Percentiles rank a stretch among this genome's conserved stretches.
These are phyloP conservation scores for Phoxinus dragarum DNA, from an alignment of 2,797 vertebrate species.

Conservation along the genomic window DNA sequence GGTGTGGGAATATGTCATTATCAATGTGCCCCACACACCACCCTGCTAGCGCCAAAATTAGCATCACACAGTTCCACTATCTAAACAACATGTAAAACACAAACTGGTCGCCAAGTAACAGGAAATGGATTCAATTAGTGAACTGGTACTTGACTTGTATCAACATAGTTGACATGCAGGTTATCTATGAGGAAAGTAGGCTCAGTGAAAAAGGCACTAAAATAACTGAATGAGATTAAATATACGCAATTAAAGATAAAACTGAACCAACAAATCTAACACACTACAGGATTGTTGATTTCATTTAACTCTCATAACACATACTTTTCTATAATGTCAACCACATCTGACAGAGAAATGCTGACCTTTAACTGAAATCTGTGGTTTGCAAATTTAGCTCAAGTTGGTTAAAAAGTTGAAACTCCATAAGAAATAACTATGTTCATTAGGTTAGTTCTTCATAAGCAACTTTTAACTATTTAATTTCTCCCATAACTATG, in stretches of 20 bases:
- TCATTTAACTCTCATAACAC: not conserved
- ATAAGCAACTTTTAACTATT: not conserved
- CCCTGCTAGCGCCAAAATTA: constrained; percentile 49
- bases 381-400: not conserved
- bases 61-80: constrained; percentile 30
- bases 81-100: not conserved
- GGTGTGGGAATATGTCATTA: constrained; percentile 45
- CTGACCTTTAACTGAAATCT: not conserved
- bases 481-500: not conserved
- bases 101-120: not conserved
- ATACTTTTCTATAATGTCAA: not conserved
- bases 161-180: constrained; percentile 1
- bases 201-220: not conserved
- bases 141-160: not conserved
- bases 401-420: not conserved
- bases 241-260: not conserved
- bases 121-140: not conserved
- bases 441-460: not conserved
- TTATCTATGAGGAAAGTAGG: not conserved
- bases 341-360: not conserved
- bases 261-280: not conserved
- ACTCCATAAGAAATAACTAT: not conserved
- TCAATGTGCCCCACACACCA: constrained; percentile 46
- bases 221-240: not conserved
- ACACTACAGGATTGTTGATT: not conserved